Evolutionary conservation across 2,797 vertebrate species (phyloP).

Genomic region (Pseudotriccus pelzelni): DNA sequence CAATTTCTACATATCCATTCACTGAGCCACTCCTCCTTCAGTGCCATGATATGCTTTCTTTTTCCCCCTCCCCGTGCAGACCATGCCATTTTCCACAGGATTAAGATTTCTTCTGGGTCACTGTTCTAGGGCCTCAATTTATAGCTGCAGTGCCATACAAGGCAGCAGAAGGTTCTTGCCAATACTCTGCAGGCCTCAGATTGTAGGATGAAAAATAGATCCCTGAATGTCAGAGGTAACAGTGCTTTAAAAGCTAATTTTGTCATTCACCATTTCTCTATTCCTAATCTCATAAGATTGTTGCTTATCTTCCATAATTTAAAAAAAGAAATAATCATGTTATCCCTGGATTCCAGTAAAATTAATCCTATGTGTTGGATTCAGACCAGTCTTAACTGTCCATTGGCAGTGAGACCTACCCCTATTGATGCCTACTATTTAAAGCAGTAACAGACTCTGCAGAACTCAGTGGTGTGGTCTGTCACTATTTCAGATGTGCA

Average conservation of each 20-base stretch:
- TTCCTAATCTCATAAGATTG: not conserved
- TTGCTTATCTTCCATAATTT: too few species aligned
- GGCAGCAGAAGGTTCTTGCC: not conserved
- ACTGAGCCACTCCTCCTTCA: not conserved
- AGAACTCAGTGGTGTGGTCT: not conserved
- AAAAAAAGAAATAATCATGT: too few species aligned
- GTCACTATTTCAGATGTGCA: not conserved
- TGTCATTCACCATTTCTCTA: not conserved
- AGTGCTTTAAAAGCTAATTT: not conserved
- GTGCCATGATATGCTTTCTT: not conserved
- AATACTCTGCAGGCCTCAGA: not conserved
- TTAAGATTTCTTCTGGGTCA: not conserved
- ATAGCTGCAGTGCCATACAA: not conserved
- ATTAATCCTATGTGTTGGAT: not conserved
- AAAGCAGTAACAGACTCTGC: not conserved
- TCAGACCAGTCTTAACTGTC: not conserved
- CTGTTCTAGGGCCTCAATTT: not conserved
- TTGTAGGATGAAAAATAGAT: not conserved
- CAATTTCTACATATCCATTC: not conserved
- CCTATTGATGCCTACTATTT: not conserved
- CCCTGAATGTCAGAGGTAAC: not conserved
- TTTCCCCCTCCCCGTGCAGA: not conserved
- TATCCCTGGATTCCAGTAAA: not conserved
- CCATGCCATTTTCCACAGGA: not conserved
- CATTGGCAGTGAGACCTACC: not conserved